A percentile compares a stretch with the other conserved stretches of the same genome.
These are phyloP conservation scores for Aspidapion aeneum DNA, from an alignment of 2,888 invertebrate genomes.

Conservation along the genomic window DNA sequence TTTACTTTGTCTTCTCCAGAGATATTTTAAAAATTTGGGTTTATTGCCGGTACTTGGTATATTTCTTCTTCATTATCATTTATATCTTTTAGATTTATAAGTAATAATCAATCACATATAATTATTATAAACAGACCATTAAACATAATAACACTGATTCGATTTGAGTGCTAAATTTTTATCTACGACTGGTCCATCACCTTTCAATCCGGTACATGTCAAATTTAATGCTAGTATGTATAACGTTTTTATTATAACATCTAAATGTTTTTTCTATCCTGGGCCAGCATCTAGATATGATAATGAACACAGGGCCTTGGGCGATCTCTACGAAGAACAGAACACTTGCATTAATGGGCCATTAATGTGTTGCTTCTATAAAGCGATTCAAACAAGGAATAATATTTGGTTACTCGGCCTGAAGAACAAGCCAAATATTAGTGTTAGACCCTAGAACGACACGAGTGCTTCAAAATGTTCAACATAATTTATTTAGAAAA, in stretches of 20 bases:
- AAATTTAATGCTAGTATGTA: not conserved
- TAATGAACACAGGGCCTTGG: slow-evolving; percentile 12
- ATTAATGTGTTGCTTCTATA: slow-evolving; percentile 17
- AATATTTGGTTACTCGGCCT: slow-evolving; percentile 23
- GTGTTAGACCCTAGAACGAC: slow-evolving; percentile 14
- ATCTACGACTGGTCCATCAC: not conserved
- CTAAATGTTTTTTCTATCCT: not conserved
- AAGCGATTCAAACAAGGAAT: slow-evolving; percentile 20
- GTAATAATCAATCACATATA: not conserved
- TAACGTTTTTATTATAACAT: too few species aligned
- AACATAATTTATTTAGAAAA: slow-evolving; percentile 27
- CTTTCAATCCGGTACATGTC: not conserved
- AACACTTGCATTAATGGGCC: slow-evolving; percentile 18
- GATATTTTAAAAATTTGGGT: too few species aligned
- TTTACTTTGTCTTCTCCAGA: too few species aligned
- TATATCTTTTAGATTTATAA: not conserved
- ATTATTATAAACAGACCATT: not conserved
- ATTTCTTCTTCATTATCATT: not conserved
- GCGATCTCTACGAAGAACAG: slow-evolving; percentile 18
- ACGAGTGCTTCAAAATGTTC: slow-evolving; percentile 23
- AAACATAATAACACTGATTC: not conserved
- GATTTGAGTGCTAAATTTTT: not conserved
- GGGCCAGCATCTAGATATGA: too few species aligned
- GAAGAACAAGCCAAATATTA: slow-evolving; percentile 25
- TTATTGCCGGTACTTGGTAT: too few species aligned